Base-by-base conservation (phyloP, 1,140 invertebrate species). In the Antheraea mylitta region DNA sequence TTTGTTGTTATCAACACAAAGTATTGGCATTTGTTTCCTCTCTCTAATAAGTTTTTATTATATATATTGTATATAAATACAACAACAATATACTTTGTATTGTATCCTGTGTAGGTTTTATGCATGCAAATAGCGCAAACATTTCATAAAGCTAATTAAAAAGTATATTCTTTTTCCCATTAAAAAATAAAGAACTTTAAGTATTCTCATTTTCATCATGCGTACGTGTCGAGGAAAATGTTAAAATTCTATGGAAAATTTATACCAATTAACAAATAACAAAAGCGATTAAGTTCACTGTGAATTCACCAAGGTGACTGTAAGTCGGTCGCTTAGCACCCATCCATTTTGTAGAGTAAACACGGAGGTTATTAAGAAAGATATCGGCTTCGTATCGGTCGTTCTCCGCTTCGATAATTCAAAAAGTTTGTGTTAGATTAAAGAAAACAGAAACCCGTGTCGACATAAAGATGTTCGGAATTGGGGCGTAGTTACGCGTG, bases 191-290 rank as follows among this genome's bases (percentile, higher is more conserved):
- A 30, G 22, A 30, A 30, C 22, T 30, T 30, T 30, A 30, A 30
- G 22, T 30, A 30, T 30, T 30, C 22, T 30, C 22, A 30, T 30
- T 30, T 30, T 30, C 1, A 30, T 30, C 22, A 30, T 30, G 22
- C 4, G 22, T 42, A 42, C 38, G 7, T 11, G 30, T 53, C 42
- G 37, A n/a, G 38, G 63, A 70, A 63, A 71, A 58, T 36, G 38
- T 22, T 58, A 58, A 63, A 53, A 10, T 0, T 53, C 0, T 42
- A 53, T 42, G 70, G 70, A 68, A 72, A 62, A 61, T 68, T 71
- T 66, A n/a, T 66, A 65, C 58, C 66, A 73, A 69, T 66, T 38
- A 66, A 66, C 65, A 59, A 66, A 66, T 69, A 67, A 66, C 65
- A 36, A 63, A 67, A 64, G 19, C 68, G 16, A 69, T 69, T 73